Evolutionary conservation across 2,113 vertebrate species (phyloP).

Genomic region (Pampusana beccarii): DNA sequence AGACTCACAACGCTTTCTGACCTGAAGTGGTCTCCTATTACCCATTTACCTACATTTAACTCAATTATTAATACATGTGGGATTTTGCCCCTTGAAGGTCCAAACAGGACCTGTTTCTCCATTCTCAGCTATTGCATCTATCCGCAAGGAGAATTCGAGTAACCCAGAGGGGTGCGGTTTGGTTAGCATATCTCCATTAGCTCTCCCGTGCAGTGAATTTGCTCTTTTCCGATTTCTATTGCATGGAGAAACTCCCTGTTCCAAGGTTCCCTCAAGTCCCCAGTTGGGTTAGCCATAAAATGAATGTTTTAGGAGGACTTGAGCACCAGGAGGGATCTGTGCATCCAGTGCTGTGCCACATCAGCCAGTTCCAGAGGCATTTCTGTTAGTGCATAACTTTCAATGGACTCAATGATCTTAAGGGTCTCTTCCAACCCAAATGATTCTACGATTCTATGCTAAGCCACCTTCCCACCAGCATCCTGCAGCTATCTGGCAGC

Average conservation of each 20-base stretch:
- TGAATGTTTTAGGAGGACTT: not conserved
- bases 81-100: not conserved
- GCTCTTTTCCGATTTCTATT: not conserved
- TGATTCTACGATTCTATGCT: no score
- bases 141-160: not conserved
- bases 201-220: not conserved
- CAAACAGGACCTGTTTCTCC: not conserved
- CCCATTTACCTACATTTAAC: not conserved
- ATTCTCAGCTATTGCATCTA: not conserved
- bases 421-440: no score
- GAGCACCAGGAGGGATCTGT: not conserved
- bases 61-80: not conserved
- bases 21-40: not conserved
- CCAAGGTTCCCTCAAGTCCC: not conserved
- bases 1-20: not conserved
- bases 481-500: not conserved
- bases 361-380: not conserved
- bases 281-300: not conserved
- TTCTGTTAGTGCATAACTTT: not conserved
- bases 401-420: no score
- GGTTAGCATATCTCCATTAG: not conserved
- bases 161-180: not conserved
- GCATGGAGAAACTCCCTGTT: not conserved
- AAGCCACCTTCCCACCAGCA: not conserved
- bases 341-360: not conserved